phyloP scores from a whole-genome alignment of 2,113 vertebrate genomes.

The Gorsachius goisagi region DNA sequence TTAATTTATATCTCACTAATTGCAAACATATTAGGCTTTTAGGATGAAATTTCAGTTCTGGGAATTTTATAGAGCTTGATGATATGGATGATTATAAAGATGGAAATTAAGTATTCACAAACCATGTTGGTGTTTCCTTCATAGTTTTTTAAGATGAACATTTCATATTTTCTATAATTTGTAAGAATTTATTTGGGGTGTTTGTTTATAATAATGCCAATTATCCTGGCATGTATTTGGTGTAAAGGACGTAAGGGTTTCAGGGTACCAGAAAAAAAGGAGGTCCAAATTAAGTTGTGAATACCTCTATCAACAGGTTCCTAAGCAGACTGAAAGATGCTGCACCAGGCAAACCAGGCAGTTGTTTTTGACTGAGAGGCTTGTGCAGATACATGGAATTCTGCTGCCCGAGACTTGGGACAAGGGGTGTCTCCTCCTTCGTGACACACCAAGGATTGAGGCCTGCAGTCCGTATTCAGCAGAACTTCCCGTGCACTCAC shows the following conservation, averaged over 20 bases:
- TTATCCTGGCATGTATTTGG: neutral
- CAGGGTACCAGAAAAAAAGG: neutral
- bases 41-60: neutral
- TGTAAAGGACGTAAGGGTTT: neutral
- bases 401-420: neutral
- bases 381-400: neutral
- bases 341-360: rapidly evolving
- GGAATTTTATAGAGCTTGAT: neutral
- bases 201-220: neutral
- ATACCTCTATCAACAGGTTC: neutral
- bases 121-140: neutral
- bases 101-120: neutral
- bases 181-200: neutral
- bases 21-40: neutral
- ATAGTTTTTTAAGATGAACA: neutral
- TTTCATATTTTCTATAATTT: neutral
- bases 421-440: rapidly evolving
- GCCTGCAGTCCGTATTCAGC: neutral
- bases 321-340: neutral
- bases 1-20: constrained; percentile 10
- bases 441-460: rapidly evolving
- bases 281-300: neutral
- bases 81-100: neutral
- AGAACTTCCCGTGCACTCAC: neutral
- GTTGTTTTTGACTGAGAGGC: neutral